Percentiles rank a stretch among this genome's conserved stretches.
Evolutionary conservation across 2,888 invertebrate genomes (phyloP).

Genomic region (Macrophya annulata): DNA sequence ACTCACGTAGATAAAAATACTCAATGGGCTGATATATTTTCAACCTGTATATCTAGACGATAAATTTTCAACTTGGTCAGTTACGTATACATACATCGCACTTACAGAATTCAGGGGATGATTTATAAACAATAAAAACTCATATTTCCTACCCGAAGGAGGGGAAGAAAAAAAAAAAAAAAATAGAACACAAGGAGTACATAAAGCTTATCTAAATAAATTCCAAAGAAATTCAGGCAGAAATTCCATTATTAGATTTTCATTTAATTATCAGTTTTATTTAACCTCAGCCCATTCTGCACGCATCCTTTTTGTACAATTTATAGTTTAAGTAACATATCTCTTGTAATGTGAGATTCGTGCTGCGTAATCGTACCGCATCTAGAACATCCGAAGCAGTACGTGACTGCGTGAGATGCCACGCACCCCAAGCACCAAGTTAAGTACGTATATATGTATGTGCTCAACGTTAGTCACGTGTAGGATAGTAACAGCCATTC

Average conservation of each 20-base stretch:
- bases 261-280: constrained; percentile 28
- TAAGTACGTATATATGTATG: not conserved
- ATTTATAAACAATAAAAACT: constrained; percentile 8
- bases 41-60: constrained; percentile 17
- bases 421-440: not conserved
- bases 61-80: constrained; percentile 28
- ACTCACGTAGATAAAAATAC: constrained; percentile 32
- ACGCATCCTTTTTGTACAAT: not conserved
- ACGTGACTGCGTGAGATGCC: constrained; percentile 44
- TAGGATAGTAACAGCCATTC: not conserved
- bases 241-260: not conserved
- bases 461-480: constrained; percentile 23
- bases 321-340: constrained; percentile 40
- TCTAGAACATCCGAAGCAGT: constrained; percentile 37
- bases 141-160: not conserved
- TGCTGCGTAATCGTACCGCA: constrained; percentile 41
- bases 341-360: constrained; percentile 45
- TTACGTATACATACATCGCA: not conserved
- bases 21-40: constrained; percentile 33
- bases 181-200: not conserved
- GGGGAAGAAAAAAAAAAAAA: not conserved
- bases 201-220: not conserved
- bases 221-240: not conserved
- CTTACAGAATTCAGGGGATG: not conserved
- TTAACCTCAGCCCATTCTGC: not conserved